These are phyloP conservation scores for Choloepus hoffmanni DNA, from an alignment of 2,113 vertebrate genomes.

Conservation along the genomic window DNA sequence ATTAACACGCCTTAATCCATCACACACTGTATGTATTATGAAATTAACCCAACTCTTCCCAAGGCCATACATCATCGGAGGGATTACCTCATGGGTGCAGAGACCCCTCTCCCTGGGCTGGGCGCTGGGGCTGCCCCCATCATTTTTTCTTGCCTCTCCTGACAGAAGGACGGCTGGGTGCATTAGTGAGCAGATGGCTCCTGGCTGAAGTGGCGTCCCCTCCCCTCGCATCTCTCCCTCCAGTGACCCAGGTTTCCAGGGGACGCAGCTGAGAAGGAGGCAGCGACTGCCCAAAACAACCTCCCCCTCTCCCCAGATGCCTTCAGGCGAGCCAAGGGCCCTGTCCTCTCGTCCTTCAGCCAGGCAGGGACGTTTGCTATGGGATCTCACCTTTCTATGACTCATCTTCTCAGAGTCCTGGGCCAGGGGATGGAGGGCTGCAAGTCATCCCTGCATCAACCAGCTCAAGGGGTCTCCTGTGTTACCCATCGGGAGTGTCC, in stretches of 20 bases:
- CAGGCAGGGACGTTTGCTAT: background rate
- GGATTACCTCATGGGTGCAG: conserved; percentile 88
- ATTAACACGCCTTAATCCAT: conserved; percentile 94
- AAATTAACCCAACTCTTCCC: conserved; percentile 93
- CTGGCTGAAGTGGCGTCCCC: conserved; percentile 35
- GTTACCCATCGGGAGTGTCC: accelerated
- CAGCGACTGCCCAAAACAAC: background rate
- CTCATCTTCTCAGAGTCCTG: background rate
- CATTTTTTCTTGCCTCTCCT: conserved; percentile 86
- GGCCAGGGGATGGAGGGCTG: accelerated
- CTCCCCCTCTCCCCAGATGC: background rate
- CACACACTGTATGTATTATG: conserved; percentile 89
- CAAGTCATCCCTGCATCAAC: too few relatives aligned
- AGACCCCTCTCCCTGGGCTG: conserved; percentile 84
- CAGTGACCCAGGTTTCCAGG: conserved; percentile 30
- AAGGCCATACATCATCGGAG: conserved; percentile 90
- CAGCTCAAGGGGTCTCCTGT: background rate
- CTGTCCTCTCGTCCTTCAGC: background rate
- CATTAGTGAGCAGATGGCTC: conserved; percentile 87
- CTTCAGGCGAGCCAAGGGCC: background rate
- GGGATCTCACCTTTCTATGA: background rate
- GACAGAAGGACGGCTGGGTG: conserved; percentile 83
- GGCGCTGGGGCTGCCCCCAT: conserved; percentile 76
- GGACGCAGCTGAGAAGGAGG: background rate
- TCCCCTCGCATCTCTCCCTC: conserved; percentile 31